Evolutionary conservation across 2,797 vertebrate species (phyloP), one percentile per base, ranked within the genome.

Genomic region (Trachops cirrhosus): DNA sequence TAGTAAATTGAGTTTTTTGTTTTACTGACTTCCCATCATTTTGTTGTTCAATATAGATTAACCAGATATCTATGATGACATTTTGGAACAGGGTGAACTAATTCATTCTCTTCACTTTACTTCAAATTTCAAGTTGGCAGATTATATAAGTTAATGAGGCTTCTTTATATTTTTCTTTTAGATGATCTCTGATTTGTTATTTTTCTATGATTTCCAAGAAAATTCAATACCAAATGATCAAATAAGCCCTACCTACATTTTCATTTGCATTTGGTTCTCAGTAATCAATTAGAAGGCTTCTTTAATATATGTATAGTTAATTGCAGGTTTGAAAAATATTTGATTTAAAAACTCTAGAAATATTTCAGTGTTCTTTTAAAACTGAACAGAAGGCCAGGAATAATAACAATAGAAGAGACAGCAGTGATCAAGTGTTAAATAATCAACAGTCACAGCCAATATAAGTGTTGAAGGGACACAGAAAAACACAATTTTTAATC

Each of bases 401-500:
- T 94, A 74, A 59, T 14, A 95, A 96, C 88, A 96, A 94, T 41
- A 91, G 92, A 97, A 96, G 94, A 79, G 94, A 94, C 5, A 90
- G 50, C 78, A 94, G 89, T 24, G 77, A 89, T 82, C 86, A 74
- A 97, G 59, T 95, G 93, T 97, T 93, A 96, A 98, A 98, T 97
- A 97, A 94, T 83, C 97, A 96, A 48, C 3, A 74, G 84, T 93
- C 96, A 90, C 50, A 93, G 87, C 68, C 96, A 97, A 96, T 97
- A 95, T 96, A 92, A n/a, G 54, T 93, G 89, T 79, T 97, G 96
- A 98, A 98, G 97, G 96, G 96, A 97, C 97, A 96, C 8, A 97
- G 95, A 98, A 98, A 98, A 98, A 98, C 89, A 96, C 68, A 97
- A 91, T 93, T 98, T 93, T 98, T 98, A 98, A 98, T 98, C 97